Evolutionary conservation across 1,140 invertebrate species (phyloP).

Genomic region (Holotrichia oblita): DNA sequence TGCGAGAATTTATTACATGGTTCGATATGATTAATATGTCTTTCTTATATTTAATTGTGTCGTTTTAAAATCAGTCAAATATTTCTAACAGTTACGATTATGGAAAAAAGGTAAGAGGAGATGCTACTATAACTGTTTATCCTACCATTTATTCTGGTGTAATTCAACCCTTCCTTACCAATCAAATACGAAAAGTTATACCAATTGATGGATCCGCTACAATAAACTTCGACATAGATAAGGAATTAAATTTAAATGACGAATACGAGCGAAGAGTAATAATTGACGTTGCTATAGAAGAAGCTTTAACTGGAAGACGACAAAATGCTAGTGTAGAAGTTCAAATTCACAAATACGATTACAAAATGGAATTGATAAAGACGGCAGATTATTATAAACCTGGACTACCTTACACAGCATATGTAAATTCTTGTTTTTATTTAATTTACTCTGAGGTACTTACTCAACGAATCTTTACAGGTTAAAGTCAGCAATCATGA

Average conservation of each 20-base stretch:
- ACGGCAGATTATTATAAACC: conserved; percentile 89
- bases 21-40: no score
- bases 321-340: conserved; percentile 82
- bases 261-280: conserved; percentile 79
- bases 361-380: conserved; percentile 84
- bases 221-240: conserved; percentile 78
- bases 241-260: conserved; percentile 75
- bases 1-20: no score
- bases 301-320: conserved; percentile 79
- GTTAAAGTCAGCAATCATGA: conserved; percentile 80
- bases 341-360: conserved; percentile 81
- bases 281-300: conserved; percentile 82
- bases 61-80: no score
- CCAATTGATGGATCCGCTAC: conserved; percentile 80
- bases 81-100: conserved; percentile 72
- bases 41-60: no score
- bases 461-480: conserved; percentile 59
- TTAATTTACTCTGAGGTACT: neutral
- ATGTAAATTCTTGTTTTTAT: conserved; percentile 66
- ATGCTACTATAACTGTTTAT: conserved; percentile 78
- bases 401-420: conserved; percentile 82
- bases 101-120: conserved; percentile 83
- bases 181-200: conserved; percentile 75
- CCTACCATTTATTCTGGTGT: conserved; percentile 80
- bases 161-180: conserved; percentile 80